Conservation (phyloP, 2,113 vertebrate species). For the Hystrix cristata region DNA sequence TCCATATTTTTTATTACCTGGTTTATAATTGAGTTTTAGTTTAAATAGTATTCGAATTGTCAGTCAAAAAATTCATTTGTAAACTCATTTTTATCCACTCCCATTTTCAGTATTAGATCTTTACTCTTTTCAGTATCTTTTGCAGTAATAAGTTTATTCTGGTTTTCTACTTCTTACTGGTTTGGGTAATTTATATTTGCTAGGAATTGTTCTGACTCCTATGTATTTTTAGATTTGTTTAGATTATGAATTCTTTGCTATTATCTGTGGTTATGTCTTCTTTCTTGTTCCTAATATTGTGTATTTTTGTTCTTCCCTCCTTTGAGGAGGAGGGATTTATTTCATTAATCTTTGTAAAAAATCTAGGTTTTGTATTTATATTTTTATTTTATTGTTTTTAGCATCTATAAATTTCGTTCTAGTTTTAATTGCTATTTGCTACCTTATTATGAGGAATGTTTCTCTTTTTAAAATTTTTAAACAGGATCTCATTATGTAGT, state of each 20-base stretch:
- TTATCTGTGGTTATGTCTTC: neutral
- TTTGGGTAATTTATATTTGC: conserved; percentile 42
- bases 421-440: neutral
- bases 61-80: conserved; percentile 22
- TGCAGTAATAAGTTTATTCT: neutral
- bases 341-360: neutral
- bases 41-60: neutral
- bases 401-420: conserved; percentile 13
- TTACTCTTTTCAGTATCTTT: neutral
- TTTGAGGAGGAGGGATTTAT: neutral
- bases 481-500: neutral
- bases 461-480: neutral
- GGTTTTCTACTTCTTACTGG: neutral
- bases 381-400: neutral
- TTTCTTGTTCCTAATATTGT: neutral
- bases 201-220: neutral
- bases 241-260: neutral
- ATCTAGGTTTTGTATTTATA: neutral
- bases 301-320: neutral
- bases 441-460: neutral
- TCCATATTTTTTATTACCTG: neutral
- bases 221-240: neutral
- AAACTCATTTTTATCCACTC: neutral
- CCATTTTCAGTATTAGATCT: neutral
- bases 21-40: neutral